Base-by-base conservation (phyloP, 2,888 invertebrate species). In the Pteria penguin region DNA sequence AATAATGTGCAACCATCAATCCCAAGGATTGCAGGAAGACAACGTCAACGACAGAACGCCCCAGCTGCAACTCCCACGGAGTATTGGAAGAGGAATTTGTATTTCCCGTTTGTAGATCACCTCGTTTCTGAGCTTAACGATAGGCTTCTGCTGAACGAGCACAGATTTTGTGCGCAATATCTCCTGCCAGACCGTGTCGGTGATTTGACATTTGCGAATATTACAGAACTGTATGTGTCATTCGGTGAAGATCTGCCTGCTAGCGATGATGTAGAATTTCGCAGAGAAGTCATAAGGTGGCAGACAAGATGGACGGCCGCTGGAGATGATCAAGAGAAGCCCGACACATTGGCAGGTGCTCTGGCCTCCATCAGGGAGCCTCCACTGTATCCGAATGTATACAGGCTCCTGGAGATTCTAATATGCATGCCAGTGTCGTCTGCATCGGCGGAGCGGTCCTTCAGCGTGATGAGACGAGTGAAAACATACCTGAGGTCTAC, bases 391-490 rank as follows among this genome's bases (percentile, higher is more conserved):
- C 72, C 65, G 26, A 32, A 65, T 26, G 57, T 72, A 11, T 72
- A 31, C 8, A 55, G 55, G n/a, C 29, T 33, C 18, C 57, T 58
- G n/a, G 57, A 66, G 14, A 26, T 58, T 27, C 57, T 66, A 22
- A 18, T 32, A 58, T 65, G 57, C 36, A 72, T 72, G 72, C 55
- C 63, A 24, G 63, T 63, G 11, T 55, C 63, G 24, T 62, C 62
- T 8, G 62, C 72, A 11, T 58, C 69, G 26, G 61, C 69, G 8
- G 69, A 70, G 57, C 26, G 69, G 27, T 70, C 60, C 22, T 61
- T 70, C 29, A 66, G 54, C n/a, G n/a, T n/a, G n/a, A n/a, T n/a
- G n/a, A n/a, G n/a, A n/a, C 66, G 24, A 14, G 22, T 52, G 45
- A 29, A 66, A 26, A 52, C 45, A 22, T 66, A 66, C 27, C 52